Percentiles rank a stretch among this genome's conserved stretches.
Conservation (phyloP, 2,113 vertebrate species). For the Urocolius indicus region DNA sequence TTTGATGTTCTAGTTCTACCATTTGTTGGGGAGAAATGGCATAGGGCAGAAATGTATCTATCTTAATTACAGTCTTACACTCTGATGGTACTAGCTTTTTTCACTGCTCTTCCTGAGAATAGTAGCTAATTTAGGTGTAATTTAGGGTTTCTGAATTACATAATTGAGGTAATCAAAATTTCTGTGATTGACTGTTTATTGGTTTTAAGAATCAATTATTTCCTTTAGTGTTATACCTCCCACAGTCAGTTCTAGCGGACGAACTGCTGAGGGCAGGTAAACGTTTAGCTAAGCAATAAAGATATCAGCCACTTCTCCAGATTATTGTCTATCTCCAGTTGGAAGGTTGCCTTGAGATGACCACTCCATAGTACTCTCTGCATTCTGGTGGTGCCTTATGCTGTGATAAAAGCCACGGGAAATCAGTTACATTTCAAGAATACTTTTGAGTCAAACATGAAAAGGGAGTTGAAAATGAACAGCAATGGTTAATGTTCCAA, state of each 20-base stretch:
- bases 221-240: neutral
- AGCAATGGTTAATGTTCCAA: neutral
- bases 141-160: neutral
- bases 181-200: neutral
- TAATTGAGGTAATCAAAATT: neutral
- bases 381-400: slow-evolving; percentile 37
- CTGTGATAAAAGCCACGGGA: neutral
- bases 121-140: neutral
- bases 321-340: neutral
- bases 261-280: neutral
- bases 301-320: neutral
- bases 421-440: neutral
- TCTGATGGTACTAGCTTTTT: neutral
- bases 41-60: neutral
- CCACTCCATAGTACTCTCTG: neutral
- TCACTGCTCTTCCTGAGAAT: neutral
- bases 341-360: neutral
- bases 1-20: neutral
- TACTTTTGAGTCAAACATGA: neutral
- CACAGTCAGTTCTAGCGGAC: neutral
- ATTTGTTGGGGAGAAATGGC: neutral
- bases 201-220: neutral
- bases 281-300: neutral
- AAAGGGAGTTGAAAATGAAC: slow-evolving; percentile 4
- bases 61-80: neutral